These are phyloP conservation scores for Drosophila kohkoa DNA, from an alignment of 1,140 invertebrate genomes.

Conservation along the genomic window DNA sequence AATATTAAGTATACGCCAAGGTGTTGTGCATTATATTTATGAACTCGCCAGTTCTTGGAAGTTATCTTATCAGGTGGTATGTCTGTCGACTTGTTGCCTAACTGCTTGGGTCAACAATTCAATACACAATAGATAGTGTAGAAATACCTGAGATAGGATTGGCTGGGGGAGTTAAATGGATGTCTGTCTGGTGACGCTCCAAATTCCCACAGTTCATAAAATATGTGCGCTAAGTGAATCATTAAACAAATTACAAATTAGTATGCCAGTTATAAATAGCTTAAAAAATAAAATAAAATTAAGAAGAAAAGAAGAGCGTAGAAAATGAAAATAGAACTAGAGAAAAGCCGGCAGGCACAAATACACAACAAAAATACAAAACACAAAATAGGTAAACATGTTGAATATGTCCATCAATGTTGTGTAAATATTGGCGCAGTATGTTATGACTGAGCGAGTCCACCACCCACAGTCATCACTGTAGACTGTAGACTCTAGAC, in stretches of 20 bases:
- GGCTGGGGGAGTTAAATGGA: slow-evolving; percentile 1
- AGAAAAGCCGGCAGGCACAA: slow-evolving; percentile 6
- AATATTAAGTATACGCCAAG: too few species aligned
- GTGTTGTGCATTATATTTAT: slow-evolving; percentile 3
- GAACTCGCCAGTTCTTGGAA: slow-evolving; percentile 19
- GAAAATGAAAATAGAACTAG: slow-evolving; percentile 16
- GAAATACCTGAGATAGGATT: slow-evolving; percentile 22
- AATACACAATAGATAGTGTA: slow-evolving; percentile 28
- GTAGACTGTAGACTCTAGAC: not conserved
- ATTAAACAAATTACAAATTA: slow-evolving; percentile 61
- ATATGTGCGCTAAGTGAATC: slow-evolving; percentile 50
- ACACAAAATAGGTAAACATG: slow-evolving; percentile 43
- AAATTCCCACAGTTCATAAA: slow-evolving; percentile 48
- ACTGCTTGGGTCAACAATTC: slow-evolving; percentile 51
- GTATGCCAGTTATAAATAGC: slow-evolving; percentile 53
- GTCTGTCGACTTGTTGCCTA: slow-evolving; percentile 19
- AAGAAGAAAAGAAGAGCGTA: slow-evolving; percentile 2
- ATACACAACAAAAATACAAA: too few species aligned
- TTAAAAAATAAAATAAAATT: slow-evolving; percentile 32
- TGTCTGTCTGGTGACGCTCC: not conserved
- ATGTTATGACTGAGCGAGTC: slow-evolving; percentile 31
- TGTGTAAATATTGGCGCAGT: slow-evolving; percentile 55
- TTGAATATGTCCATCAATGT: slow-evolving; percentile 50
- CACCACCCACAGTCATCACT: slow-evolving; percentile 46
- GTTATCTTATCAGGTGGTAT: slow-evolving; percentile 36